Percentiles rank a stretch among this genome's conserved stretches.
phyloP scores from a whole-genome alignment of 2,888 invertebrate species.

The Zygothrica quintamaculata region DNA sequence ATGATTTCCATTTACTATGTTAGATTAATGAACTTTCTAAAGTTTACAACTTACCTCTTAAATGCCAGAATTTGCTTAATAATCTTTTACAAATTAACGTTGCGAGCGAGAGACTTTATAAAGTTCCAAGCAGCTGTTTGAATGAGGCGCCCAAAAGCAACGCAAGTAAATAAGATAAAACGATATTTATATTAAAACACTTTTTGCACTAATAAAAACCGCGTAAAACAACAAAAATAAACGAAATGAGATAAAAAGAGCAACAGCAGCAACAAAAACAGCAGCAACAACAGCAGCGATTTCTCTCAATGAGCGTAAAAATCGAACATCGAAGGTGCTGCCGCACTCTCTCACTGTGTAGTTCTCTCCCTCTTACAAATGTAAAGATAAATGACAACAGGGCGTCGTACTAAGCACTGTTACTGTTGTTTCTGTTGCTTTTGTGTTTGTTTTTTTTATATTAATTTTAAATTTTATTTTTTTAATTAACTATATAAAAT shows the following conservation, averaged over 20 bases:
- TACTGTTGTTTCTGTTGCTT: constrained; percentile 35
- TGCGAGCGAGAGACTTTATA: constrained; percentile 36
- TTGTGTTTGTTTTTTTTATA: constrained; percentile 35
- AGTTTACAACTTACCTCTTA: constrained; percentile 43
- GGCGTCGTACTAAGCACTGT: constrained; percentile 59
- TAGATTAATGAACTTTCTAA: not conserved
- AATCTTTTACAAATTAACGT: constrained; percentile 6
- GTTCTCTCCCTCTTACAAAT: constrained; percentile 32
- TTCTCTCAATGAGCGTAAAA: constrained; percentile 53
- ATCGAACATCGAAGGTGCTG: constrained; percentile 65
- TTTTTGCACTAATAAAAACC: constrained; percentile 37
- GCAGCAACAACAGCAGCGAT: constrained; percentile 14
- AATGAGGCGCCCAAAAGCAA: constrained; percentile 26
- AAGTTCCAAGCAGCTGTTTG: constrained; percentile 48
- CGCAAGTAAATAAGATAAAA: constrained; percentile 37
- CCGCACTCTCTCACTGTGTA: constrained; percentile 23
- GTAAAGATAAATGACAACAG: constrained; percentile 41
- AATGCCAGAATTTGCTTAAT: not conserved
- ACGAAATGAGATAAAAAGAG: constrained; percentile 35
- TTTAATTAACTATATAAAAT: constrained; percentile 15
- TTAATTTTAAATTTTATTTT: constrained; percentile 30
- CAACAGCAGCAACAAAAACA: constrained; percentile 24
- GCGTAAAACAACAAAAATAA: constrained; percentile 32
- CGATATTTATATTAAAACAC: constrained; percentile 41
- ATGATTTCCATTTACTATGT: not conserved